Evolutionary conservation across 2,113 vertebrate genomes (phyloP).

Genomic region (Meriones unguiculatus): DNA sequence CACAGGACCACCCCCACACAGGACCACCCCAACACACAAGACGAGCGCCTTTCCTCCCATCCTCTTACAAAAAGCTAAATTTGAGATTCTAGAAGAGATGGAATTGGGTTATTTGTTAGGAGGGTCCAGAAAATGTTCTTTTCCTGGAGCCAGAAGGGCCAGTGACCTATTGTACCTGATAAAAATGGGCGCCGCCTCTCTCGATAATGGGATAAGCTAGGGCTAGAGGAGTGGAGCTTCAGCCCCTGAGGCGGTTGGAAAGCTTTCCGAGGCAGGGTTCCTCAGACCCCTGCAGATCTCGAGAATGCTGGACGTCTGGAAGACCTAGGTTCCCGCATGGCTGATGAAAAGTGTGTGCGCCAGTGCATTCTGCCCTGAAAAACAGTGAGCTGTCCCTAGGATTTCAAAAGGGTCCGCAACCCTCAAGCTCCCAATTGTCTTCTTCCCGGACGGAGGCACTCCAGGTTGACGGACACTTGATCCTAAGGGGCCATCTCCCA

Average conservation of each 20-base stretch:
- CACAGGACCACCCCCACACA: too few relatives aligned
- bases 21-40: background rate
- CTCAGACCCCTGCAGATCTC: background rate
- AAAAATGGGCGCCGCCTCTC: background rate
- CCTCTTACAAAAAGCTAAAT: background rate
- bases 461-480: background rate
- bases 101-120: background rate
- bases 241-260: background rate
- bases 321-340: background rate
- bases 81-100: slow-evolving; percentile 17
- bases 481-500: slow-evolving; percentile 6
- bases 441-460: background rate
- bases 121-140: slow-evolving; percentile 36
- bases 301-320: background rate
- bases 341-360: background rate
- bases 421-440: background rate
- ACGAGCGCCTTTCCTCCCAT: background rate
- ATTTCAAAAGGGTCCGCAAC: background rate
- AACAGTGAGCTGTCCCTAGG: background rate
- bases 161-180: slow-evolving; percentile 39
- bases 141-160: slow-evolving; percentile 23
- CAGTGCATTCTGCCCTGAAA: background rate
- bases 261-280: background rate
- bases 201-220: background rate
- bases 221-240: background rate